Base-by-base conservation (phyloP, 2,888 invertebrate genomes). In the Cylloceria caligata region DNA sequence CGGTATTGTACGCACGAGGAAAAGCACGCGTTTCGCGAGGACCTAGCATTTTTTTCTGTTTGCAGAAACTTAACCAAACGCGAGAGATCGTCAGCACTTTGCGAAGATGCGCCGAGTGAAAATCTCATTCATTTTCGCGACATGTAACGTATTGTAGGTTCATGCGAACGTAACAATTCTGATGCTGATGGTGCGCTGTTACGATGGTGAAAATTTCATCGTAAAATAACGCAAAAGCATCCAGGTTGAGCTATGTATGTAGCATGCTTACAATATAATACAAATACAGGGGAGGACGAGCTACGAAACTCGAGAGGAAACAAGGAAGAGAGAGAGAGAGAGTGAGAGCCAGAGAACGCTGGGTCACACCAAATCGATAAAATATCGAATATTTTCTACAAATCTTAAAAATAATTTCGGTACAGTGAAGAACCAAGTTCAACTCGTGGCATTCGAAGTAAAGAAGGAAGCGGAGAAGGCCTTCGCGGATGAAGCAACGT, bases 361-460 rank as follows among this genome's bases (percentile, higher is more conserved):
- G 42, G 83, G 83, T 83, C 81, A 83, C 69, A 34, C 27, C 11
- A 57, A 49, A 42, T 64, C 67, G 49, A 39, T 83, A 71, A 83
- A 83, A 81, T 83, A 81, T 83, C 75, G 64, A 83, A 62, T 65
- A 72, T 30, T 75, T 79, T 75, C 72, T 72, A 69, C 71, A 65
- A 72, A 55, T 62, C 78, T 72, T 83, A 81, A 79, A 81, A 83
- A 83, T 81, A 81, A 81, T 72, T n/a, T 16, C 55, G 36, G 24
- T 24, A 16, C 36, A 67, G 52, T 71, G 60, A 45, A 72, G 36
- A 68, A 68, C 45, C 36, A 39, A 69, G 64, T 78, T 68, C 11
- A 45, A 78, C 47, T 55, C 52, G 55, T 27, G 19, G 42, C 55
- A 71, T 52, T 52, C 36, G 13, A n/a, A 24, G 27, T 13, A 36